Base-by-base conservation (phyloP, 2,888 invertebrate species). In the Mongoloraphidia duomilia region DNA sequence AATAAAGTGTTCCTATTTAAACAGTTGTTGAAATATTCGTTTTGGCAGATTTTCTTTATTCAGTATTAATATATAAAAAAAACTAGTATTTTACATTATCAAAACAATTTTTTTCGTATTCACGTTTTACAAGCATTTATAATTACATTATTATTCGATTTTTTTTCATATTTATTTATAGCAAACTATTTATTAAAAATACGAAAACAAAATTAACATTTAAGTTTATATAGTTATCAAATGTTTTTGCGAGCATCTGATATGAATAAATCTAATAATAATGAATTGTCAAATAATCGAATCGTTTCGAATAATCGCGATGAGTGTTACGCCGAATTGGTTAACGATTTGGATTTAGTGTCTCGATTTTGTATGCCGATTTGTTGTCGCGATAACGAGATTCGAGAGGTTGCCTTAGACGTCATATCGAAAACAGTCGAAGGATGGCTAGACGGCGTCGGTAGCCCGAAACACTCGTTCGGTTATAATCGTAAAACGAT, bases 391-490 rank as follows among this genome's bases (percentile, higher is more conserved):
- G 73, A 73, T 60, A 70, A 70, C 55, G 62, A 69, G 47, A 69
- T 70, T 34, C 64, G 74, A 51, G 71, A 73, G 56, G 60, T 72
- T 53, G 73, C 73, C 13, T 58, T 74, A 57, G 71, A 71, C 45
- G 69, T 68, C 38, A 72, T 73, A 49, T 69, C 71, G 54, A 71
- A 67, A 53, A 73, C 72, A 41, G 71, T 74, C 50, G 71, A 72
- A 58, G 71, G 70, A 39, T 74, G 74, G 74, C 61, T 74, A 55
- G 72, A 72, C 49, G 72, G 72, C 35, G 70, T 72, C 53, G 72
- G 69, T 36, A 72, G 71, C 56, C 71, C 72, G 39, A 69, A 68
- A 58, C 67, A 69, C 53, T 65, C 65, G 59, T 61, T 59, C 53
- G 58, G 13, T 17, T 44, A 13, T 39, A 60, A 1, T 11, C 13